phyloP scores from a whole-genome alignment of 2,797 vertebrate genomes.

The Lagodon rhomboides region DNA sequence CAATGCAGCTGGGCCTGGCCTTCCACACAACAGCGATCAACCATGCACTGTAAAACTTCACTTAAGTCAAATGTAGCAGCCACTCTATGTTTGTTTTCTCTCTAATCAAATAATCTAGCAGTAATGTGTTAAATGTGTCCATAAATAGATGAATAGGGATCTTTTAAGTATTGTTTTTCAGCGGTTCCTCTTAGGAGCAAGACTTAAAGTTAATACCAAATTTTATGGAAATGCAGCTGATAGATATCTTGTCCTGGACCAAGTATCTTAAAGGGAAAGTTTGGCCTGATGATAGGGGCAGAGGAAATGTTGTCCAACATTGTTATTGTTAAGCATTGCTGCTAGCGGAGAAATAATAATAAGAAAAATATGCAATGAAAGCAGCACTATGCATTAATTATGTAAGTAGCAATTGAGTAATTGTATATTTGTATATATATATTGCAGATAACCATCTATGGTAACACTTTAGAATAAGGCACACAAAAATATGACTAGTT shows the following conservation, averaged over 20 bases:
- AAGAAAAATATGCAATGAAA: too few species aligned
- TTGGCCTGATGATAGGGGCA: background rate
- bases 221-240: background rate
- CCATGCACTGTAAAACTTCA: conserved; percentile 73
- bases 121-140: background rate
- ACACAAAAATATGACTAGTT: too few species aligned
- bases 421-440: too few species aligned
- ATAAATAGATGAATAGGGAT: background rate
- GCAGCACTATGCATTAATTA: too few species aligned
- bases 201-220: background rate
- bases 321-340: background rate
- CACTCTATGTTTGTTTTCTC: background rate
- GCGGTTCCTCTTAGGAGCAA: background rate
- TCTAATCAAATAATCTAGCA: background rate
- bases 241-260: too few species aligned
- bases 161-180: background rate
- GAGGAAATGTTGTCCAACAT: background rate
- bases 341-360: too few species aligned
- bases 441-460: too few species aligned
- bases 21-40: conserved; percentile 84
- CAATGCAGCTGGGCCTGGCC: conserved; percentile 90
- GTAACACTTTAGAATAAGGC: too few species aligned
- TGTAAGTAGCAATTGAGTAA: too few species aligned
- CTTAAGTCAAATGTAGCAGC: conserved; percentile 38
- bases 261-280: background rate